These are phyloP conservation scores for Apostichopus parvimensis DNA, from an alignment of 35 echinoderm and acorn worm genomes.

Conservation along the genomic window DNA sequence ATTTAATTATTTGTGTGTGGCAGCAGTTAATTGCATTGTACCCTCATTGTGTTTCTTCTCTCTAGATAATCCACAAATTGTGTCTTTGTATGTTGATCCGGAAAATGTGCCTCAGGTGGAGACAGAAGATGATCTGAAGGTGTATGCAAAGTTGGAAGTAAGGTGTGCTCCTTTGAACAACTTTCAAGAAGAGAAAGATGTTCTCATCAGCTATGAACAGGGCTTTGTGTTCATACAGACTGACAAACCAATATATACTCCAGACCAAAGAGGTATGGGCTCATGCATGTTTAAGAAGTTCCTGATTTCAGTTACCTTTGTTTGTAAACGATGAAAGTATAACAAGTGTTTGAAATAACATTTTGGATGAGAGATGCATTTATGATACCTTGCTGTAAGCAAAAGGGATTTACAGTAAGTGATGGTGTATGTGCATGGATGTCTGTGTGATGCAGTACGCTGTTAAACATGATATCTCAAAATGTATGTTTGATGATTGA, in stretches of 20 bases:
- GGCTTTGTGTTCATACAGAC: conserved; percentile 88
- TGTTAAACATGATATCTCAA: too few relatives aligned
- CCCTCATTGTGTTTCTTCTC: too few relatives aligned
- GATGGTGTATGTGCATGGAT: too few relatives aligned
- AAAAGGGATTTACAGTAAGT: not conserved
- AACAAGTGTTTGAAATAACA: too few relatives aligned
- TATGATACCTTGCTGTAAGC: not conserved
- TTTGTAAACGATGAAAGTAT: too few relatives aligned
- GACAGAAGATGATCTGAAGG: not conserved
- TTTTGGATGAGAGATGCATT: too few relatives aligned
- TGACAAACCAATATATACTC: conserved; percentile 88
- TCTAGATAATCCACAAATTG: not conserved
- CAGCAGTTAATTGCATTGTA: too few relatives aligned
- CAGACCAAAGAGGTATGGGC: conserved; percentile 73
- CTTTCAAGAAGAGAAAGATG: conserved; percentile 8
- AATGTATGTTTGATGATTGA: too few relatives aligned
- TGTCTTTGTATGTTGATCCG: conserved; percentile 19
- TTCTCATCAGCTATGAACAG: conserved; percentile 21
- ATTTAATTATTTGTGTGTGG: too few relatives aligned
- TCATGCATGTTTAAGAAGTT: too few relatives aligned
- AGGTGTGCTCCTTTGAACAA: not conserved
- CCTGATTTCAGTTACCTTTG: too few relatives aligned
- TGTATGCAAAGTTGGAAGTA: not conserved
- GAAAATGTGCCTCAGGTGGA: not conserved
- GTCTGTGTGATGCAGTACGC: too few relatives aligned